phyloP scores from a whole-genome alignment of 2,797 vertebrate genomes.

The Eurystomus glaucurus region DNA sequence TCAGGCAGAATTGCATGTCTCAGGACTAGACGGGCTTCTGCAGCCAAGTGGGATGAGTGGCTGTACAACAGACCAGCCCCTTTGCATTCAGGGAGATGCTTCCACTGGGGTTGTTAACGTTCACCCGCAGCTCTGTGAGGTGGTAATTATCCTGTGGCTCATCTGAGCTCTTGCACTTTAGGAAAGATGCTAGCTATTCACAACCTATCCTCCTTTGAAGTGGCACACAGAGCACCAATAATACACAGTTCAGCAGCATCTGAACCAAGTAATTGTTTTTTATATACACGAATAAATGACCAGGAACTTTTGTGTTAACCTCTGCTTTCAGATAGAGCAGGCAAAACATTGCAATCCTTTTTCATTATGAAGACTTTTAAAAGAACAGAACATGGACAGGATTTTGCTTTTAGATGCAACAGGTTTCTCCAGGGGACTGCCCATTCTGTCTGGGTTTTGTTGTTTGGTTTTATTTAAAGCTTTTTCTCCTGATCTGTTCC shows the following conservation, averaged over 20 bases:
- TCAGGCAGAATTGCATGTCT: neutral
- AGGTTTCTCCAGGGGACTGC: neutral
- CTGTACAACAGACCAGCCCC: neutral
- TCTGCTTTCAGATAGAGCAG: conserved; percentile 2
- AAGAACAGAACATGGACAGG: neutral
- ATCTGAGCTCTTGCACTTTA: neutral
- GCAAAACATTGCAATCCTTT: neutral
- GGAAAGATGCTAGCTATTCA: neutral
- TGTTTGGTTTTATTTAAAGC: neutral
- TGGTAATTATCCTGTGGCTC: neutral
- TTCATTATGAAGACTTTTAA: neutral
- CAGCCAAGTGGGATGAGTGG: neutral
- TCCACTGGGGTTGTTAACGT: rapidly evolving
- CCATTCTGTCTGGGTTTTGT: neutral
- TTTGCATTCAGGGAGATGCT: neutral
- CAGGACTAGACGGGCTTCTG: neutral
- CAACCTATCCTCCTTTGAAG: neutral
- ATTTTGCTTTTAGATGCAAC: neutral
- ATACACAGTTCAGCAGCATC: neutral
- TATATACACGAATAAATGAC: neutral
- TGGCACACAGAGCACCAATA: neutral
- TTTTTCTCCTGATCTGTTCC: neutral
- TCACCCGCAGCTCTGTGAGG: neutral
- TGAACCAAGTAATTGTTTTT: neutral
- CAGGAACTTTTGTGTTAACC: neutral